Percentiles rank a stretch among this genome's conserved stretches.
These are phyloP conservation scores for Lacanobia wlatinum DNA, from an alignment of 2,888 invertebrate genomes.

Conservation along the genomic window DNA sequence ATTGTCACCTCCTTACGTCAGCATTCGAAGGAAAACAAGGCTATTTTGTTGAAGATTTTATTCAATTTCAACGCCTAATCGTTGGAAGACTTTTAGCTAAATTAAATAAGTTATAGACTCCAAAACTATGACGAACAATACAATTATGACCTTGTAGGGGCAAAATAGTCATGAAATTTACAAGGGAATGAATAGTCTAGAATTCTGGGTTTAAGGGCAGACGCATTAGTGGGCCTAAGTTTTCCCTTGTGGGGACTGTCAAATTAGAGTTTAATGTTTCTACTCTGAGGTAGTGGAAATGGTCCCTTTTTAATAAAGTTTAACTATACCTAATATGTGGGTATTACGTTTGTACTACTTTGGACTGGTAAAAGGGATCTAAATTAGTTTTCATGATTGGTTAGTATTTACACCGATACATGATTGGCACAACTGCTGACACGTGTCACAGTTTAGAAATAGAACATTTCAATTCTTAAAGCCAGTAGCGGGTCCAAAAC, in stretches of 20 bases:
- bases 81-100: no score
- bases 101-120: neutral
- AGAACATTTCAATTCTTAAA: constrained; percentile 5
- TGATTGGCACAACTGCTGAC: neutral
- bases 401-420: neutral
- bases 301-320: neutral
- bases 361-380: neutral
- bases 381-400: neutral
- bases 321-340: neutral
- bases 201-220: constrained; percentile 21
- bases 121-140: neutral
- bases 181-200: constrained; percentile 13
- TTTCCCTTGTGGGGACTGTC: constrained; percentile 26
- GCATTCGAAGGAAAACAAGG: neutral
- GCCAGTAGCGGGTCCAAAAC: no score
- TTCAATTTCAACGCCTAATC: no score
- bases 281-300: neutral
- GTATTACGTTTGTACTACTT: neutral
- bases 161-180: constrained; percentile 18
- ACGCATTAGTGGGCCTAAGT: constrained; percentile 37
- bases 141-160: neutral
- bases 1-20: no score
- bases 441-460: neutral
- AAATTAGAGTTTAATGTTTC: constrained; percentile 38
- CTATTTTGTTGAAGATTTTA: no score